Conservation (phyloP, 2,888 invertebrate species). For the Heteromyza rotundicornis region DNA sequence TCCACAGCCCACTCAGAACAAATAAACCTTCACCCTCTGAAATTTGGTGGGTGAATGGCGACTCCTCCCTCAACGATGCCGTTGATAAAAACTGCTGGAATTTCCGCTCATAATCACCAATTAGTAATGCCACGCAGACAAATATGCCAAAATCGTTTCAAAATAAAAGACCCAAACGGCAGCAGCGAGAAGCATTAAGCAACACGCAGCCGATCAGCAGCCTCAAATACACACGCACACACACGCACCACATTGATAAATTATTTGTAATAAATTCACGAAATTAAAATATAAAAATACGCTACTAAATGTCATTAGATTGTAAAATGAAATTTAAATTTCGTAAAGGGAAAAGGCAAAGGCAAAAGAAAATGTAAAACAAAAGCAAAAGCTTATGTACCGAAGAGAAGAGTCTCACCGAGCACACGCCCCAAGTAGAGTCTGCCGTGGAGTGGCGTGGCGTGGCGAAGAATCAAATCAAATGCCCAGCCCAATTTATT, state of each 20-base stretch:
- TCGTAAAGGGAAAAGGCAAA: no score
- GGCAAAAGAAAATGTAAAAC: no score
- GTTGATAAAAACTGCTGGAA: conserved; percentile 18
- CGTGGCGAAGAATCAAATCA: conserved; percentile 8
- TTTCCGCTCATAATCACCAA: conserved; percentile 58
- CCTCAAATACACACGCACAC: conserved; percentile 7
- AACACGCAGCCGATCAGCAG: conserved; percentile 22
- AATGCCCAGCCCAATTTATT: conserved; percentile 39
- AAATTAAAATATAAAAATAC: conserved; percentile 26
- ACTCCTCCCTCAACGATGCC: not conserved
- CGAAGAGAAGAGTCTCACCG: not conserved
- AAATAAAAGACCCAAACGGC: conserved; percentile 18
- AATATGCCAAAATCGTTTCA: conserved; percentile 43
- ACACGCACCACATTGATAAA: conserved; percentile 53
- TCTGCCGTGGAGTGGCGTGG: conserved; percentile 15
- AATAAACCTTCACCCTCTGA: not conserved
- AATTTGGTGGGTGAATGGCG: not conserved
- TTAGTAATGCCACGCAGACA: conserved; percentile 58
- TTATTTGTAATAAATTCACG: conserved; percentile 55
- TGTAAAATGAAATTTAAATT: conserved; percentile 30
- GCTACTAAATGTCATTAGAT: conserved; percentile 24
- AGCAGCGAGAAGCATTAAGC: conserved; percentile 15
- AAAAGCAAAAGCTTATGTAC: no score
- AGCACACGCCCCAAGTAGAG: conserved; percentile 5
- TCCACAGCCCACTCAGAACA: not conserved